A percentile compares a stretch with the other conserved stretches of the same genome.
Evolutionary conservation across 2,888 invertebrate genomes (phyloP).

Genomic region (Caenorhabditis sp.): DNA sequence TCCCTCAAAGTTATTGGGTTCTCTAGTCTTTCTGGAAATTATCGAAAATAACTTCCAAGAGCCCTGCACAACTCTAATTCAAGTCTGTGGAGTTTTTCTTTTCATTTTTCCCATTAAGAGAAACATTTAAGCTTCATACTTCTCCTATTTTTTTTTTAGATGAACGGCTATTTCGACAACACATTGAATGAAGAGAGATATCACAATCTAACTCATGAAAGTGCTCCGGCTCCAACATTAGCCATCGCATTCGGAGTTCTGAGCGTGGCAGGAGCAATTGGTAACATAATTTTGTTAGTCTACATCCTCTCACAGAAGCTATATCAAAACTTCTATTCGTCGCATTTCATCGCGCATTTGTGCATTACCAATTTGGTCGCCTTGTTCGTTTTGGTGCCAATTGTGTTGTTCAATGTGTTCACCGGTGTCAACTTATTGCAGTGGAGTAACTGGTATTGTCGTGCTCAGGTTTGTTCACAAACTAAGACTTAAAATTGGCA

Average conservation of each 20-base stretch:
- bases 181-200: conserved; percentile 47
- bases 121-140: no score
- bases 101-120: no score
- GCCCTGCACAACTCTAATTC: no score
- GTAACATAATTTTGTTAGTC: conserved; percentile 61
- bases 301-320: conserved; percentile 65
- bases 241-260: conserved; percentile 38
- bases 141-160: no score
- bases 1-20: no score
- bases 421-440: conserved; percentile 63
- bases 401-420: conserved; percentile 63
- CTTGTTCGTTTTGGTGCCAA: conserved; percentile 57
- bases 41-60: no score
- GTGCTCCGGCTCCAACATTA: conserved; percentile 42
- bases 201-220: conserved; percentile 27
- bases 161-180: conserved; percentile 44
- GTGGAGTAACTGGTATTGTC: conserved; percentile 58
- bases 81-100: no score
- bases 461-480: conserved; percentile 57
- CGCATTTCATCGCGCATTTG: conserved; percentile 70
- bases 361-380: conserved; percentile 67
- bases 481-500: background rate
- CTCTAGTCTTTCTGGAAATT: no score
- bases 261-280: conserved; percentile 53
- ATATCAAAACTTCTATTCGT: conserved; percentile 70